Conservation (phyloP, 2,113 vertebrate species). For the Pollachius pollachius region DNA sequence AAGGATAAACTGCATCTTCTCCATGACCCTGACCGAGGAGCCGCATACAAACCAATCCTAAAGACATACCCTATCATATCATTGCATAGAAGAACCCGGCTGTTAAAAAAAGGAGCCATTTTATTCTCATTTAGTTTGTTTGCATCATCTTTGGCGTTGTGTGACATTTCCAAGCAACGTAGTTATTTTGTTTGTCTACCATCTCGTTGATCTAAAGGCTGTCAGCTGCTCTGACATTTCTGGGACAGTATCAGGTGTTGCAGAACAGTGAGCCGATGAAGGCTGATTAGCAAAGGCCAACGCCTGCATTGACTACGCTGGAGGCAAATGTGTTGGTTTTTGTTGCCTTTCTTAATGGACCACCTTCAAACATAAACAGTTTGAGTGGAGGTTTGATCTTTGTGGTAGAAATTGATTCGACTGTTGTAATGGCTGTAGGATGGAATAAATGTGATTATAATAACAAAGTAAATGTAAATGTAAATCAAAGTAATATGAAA, state of each 20-base stretch:
- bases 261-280: neutral
- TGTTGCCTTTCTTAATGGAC: neutral
- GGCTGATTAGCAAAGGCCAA: neutral
- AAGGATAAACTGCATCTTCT: too few relatives aligned
- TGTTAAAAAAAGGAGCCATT: conserved; percentile 20
- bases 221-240: conserved; percentile 49
- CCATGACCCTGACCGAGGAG: neutral
- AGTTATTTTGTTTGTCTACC: conserved; percentile 35
- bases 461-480: too few relatives aligned
- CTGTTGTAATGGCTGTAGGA: too few relatives aligned
- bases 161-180: conserved; percentile 25
- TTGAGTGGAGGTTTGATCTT: too few relatives aligned
- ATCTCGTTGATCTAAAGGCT: conserved; percentile 36
- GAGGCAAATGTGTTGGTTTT: neutral
- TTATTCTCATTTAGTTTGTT: conserved; percentile 13
- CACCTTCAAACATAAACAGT: too few relatives aligned
- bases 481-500: too few relatives aligned
- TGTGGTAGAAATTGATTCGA: too few relatives aligned
- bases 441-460: too few relatives aligned
- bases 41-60: too few relatives aligned
- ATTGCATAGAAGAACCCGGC: conserved; percentile 10
- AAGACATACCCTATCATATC: too few relatives aligned
- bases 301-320: neutral
- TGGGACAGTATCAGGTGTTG: conserved; percentile 43
- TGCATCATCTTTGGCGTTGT: conserved; percentile 18